phyloP scores from a whole-genome alignment of 2,888 invertebrate species.

The Heptascelio sp. region DNA sequence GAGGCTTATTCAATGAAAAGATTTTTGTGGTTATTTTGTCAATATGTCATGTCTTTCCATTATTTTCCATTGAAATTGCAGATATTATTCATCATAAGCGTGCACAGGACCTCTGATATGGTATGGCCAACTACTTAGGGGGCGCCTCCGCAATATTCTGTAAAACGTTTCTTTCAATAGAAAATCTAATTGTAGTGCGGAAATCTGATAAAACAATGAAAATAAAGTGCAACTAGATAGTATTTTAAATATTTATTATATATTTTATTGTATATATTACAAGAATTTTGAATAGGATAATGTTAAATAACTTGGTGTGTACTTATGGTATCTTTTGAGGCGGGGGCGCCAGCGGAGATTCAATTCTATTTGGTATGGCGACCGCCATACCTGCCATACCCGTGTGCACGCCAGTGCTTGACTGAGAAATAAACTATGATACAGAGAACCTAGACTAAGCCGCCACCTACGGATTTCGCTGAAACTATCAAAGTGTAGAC shows the following conservation, averaged over 20 bases:
- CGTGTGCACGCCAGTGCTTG: conserved; percentile 22
- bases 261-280: conserved; percentile 12
- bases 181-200: neutral
- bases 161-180: conserved; percentile 4
- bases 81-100: conserved; percentile 88
- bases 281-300: neutral
- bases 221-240: conserved; percentile 13
- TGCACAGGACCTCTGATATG: neutral
- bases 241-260: conserved; percentile 18
- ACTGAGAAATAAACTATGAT: neutral
- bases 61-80: too few species aligned
- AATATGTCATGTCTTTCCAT: too few species aligned
- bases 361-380: conserved; percentile 24
- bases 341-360: conserved; percentile 2
- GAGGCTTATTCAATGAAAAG: too few species aligned
- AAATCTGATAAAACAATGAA: conserved; percentile 3
- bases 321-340: too few species aligned
- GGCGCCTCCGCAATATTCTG: neutral
- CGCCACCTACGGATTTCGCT: conserved; percentile 1
- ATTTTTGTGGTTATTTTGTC: too few species aligned
- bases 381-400: conserved; percentile 32
- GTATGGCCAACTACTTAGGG: conserved; percentile 15
- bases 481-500: neutral
- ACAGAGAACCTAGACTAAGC: neutral
- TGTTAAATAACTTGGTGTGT: too few species aligned